These are phyloP conservation scores for Actinemys pallida DNA, from an alignment of 2,113 vertebrate species.

Conservation along the genomic window DNA sequence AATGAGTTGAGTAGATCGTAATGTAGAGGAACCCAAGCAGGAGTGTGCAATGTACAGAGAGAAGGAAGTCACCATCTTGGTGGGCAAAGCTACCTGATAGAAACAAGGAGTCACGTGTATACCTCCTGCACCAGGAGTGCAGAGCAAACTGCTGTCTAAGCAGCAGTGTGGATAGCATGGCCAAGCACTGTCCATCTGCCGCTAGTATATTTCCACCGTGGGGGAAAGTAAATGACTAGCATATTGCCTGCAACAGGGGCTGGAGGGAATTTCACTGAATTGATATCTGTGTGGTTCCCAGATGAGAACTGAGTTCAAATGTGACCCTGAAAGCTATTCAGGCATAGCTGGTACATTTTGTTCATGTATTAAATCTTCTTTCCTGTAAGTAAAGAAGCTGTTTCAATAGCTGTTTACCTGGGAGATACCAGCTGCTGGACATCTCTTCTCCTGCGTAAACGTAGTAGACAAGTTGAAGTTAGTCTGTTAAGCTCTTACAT, in stretches of 20 bases:
- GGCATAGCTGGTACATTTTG: not conserved
- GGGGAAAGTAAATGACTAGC: not conserved
- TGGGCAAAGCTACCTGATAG: not conserved
- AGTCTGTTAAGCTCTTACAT: not conserved
- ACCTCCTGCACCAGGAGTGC: not conserved
- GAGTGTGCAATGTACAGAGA: not conserved
- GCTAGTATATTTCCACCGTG: not conserved
- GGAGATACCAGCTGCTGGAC: not conserved
- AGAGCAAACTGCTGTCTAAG: not conserved
- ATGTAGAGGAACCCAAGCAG: not conserved
- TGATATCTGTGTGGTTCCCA: not conserved
- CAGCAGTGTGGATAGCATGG: too few species aligned
- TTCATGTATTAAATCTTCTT: not conserved
- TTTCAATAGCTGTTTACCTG: not conserved
- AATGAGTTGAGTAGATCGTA: not conserved
- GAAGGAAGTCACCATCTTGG: not conserved
- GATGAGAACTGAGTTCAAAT: not conserved
- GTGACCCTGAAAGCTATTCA: not conserved
- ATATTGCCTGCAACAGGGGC: not conserved
- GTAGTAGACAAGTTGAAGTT: not conserved
- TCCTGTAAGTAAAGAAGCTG: not conserved
- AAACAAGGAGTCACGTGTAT: not conserved
- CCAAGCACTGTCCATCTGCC: not conserved
- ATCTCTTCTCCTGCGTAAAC: not conserved
- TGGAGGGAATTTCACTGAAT: not conserved